Conservation (phyloP, 2,888 invertebrate genomes). For the Netelia virgata region DNA sequence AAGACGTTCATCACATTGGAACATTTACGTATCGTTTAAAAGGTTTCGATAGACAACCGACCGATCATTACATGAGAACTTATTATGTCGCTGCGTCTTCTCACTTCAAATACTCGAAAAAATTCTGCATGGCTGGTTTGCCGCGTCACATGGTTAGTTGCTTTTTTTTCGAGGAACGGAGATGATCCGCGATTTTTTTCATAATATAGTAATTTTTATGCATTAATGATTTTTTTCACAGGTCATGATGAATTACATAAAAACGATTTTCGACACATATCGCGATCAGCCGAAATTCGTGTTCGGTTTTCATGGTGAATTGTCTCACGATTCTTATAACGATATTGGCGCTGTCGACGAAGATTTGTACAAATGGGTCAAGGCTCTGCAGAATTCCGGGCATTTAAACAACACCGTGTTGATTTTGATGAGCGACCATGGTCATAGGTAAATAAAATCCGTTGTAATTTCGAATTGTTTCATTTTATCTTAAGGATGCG, state of each 20-base stretch:
- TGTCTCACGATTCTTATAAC: constrained; percentile 95
- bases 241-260: constrained; percentile 86
- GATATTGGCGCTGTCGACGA: constrained; percentile 92
- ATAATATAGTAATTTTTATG: not conserved
- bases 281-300: constrained; percentile 91
- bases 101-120: constrained; percentile 86
- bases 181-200: not conserved
- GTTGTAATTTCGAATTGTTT: not conserved
- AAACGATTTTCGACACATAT: constrained; percentile 88
- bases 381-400: constrained; percentile 87
- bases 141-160: constrained; percentile 90
- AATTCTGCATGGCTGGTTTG: constrained; percentile 88
- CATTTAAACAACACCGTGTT: constrained; percentile 92
- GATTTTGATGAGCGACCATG: constrained; percentile 97
- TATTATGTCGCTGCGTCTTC: constrained; percentile 90
- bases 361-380: constrained; percentile 89
- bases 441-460: constrained; percentile 88
- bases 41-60: constrained; percentile 93
- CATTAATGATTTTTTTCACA: constrained; percentile 67
- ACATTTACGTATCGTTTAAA: constrained; percentile 96
- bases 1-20: constrained; percentile 93
- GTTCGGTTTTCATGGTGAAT: constrained; percentile 95
- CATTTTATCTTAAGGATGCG: not conserved
- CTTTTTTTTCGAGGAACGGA: not conserved
- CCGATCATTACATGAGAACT: constrained; percentile 95